Base-by-base conservation (phyloP, 2,113 vertebrate genomes). In the Thunnus maccoyii region DNA sequence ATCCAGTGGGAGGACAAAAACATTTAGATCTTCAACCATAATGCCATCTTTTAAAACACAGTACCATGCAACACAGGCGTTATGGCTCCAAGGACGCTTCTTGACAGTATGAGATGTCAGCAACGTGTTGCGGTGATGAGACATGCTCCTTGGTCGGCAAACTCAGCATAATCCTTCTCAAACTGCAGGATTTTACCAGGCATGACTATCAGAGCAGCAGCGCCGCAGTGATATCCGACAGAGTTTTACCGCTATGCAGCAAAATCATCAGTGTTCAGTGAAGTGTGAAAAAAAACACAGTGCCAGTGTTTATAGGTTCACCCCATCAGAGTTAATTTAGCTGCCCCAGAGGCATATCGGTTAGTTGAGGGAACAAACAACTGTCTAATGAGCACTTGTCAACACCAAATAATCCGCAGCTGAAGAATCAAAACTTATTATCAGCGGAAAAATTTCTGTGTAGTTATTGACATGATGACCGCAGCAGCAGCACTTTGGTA, bases 91-190 rank as follows among this genome's bases (percentile, higher is more conserved):
- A 69, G 73, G 60, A 76, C 70, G 68, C 14, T 16, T 55, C 52
- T 13, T 64, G 64, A 73, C 80, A 68, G 65, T 44, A 4, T 71
- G 72, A 79, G 65, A 81, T 17, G 66, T 78, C 73, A 30, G 88
- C 18, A 32, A 3, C 80, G 60, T 41, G 66, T 72, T 46, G 73
- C 6, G 1, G 13, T 5, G 46, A 56, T 36, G 69, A 75, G 60
- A 63, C 51, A 10, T 2, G 20, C 55, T 79, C 36, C 10, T 16
- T n/a, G 3, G 71, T 22, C 20, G 8, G 41, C 25, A 41, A 30
- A 75, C 51, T 64, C 76, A 14, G 72, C 66, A 48, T 6, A 58
- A 52, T 44, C 60, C 9, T 60, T 32, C 69, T 72, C 20, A 75
- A 78, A 87, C 56, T 5, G 65, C 25, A 71, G 71, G 60, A 58